These are phyloP conservation scores for Trachythela sp. DNA, from an alignment of 64 coral and sea anemone species.

Conservation along the genomic window DNA sequence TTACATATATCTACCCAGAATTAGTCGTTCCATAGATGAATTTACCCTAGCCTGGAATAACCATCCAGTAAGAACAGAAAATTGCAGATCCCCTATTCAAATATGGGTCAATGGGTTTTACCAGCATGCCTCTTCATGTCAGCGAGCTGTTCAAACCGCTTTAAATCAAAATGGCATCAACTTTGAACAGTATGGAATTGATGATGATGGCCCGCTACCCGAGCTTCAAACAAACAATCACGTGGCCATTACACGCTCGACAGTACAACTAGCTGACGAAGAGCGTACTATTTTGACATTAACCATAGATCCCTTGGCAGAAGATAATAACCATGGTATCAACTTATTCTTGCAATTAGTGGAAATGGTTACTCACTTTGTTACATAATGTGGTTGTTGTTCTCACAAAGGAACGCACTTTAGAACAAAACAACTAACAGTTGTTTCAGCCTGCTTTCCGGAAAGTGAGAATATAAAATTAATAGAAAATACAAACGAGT, in stretches of 20 bases:
- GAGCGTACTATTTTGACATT: background rate
- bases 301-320: background rate
- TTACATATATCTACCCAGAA: background rate
- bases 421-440: no score
- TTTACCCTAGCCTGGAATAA: background rate
- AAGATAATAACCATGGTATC: background rate
- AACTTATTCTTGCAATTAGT: background rate
- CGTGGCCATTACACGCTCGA: background rate
- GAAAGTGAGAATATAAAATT: no score
- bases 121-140: background rate
- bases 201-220: background rate
- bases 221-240: slow-evolving; percentile 11
- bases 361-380: background rate
- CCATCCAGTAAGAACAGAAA: background rate
- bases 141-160: background rate
- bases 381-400: background rate
- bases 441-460: no score
- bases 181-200: background rate
- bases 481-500: no score
- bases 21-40: background rate
- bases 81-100: background rate
- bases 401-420: no score
- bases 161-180: background rate
- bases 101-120: background rate
- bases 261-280: background rate